Evolutionary conservation across 2,888 invertebrate genomes (phyloP).

Genomic region (Amblyjoppa proteus): DNA sequence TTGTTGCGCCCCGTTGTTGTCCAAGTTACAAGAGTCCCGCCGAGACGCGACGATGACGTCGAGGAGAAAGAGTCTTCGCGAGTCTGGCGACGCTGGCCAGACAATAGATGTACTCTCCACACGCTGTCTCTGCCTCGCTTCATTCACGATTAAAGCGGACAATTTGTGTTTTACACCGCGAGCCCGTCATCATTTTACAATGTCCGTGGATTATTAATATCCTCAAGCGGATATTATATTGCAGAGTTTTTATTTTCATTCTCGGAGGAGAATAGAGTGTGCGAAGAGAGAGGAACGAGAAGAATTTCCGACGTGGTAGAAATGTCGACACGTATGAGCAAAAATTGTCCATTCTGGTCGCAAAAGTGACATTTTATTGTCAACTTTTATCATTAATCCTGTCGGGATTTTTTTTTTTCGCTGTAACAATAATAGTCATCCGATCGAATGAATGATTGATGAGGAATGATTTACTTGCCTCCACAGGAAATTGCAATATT

Average conservation of each 20-base stretch:
- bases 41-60: constrained; percentile 29
- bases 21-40: constrained; percentile 30
- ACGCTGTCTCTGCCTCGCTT: constrained; percentile 29
- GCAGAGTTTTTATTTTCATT: background rate
- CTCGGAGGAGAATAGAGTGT: background rate
- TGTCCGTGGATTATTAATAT: background rate
- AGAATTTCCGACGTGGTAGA: background rate
- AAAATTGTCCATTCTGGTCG: background rate
- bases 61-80: constrained; percentile 41
- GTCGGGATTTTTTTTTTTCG: background rate
- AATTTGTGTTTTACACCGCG: background rate
- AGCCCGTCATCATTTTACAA: background rate
- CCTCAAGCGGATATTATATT: constrained; percentile 7
- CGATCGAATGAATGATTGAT: too few species aligned
- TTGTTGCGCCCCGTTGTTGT: constrained; percentile 30
- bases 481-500: too few species aligned
- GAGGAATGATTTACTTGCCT: too few species aligned
- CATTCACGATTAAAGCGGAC: constrained; percentile 48
- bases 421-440: background rate
- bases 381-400: background rate
- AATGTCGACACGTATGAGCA: background rate
- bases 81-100: constrained; percentile 33
- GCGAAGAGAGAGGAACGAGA: background rate
- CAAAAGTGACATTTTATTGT: background rate
- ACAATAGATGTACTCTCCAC: constrained; percentile 33